These are phyloP conservation scores for Acrossocheilus wenchowensis DNA, from an alignment of 2,797 vertebrate species.

Conservation along the genomic window DNA sequence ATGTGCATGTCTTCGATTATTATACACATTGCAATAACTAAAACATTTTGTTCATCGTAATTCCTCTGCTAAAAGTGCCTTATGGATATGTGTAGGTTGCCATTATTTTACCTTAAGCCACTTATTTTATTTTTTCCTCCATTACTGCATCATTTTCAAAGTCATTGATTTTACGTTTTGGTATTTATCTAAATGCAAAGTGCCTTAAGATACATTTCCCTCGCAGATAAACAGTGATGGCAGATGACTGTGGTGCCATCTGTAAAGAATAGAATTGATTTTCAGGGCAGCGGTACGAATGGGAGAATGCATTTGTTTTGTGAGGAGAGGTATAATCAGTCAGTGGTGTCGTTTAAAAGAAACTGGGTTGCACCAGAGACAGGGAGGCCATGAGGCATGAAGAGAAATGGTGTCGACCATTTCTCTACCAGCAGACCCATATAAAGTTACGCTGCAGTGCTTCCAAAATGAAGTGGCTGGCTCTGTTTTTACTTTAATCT, in stretches of 20 bases:
- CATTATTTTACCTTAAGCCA: conserved; percentile 19
- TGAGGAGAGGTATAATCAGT: conserved; percentile 80
- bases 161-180: conserved; percentile 49
- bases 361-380: conserved; percentile 66
- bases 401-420: conserved; percentile 57
- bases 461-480: conserved; percentile 29
- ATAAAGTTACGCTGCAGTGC: conserved; percentile 48
- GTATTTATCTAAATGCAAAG: conserved; percentile 53
- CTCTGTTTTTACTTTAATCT: conserved; percentile 35
- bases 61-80: neutral
- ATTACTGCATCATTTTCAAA: conserved; percentile 33
- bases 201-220: conserved; percentile 57
- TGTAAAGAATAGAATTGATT: conserved; percentile 78
- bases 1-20: neutral
- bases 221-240: conserved; percentile 57
- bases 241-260: conserved; percentile 69
- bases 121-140: conserved; percentile 7
- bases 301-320: conserved; percentile 78
- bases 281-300: conserved; percentile 72
- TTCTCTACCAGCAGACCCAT: conserved; percentile 55
- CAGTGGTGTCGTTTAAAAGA: conserved; percentile 78
- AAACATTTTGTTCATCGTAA: neutral
- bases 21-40: neutral
- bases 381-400: conserved; percentile 59
- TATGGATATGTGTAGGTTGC: neutral